Base-by-base conservation (phyloP, 2,113 vertebrate genomes). In the Leucopsar rothschildi region DNA sequence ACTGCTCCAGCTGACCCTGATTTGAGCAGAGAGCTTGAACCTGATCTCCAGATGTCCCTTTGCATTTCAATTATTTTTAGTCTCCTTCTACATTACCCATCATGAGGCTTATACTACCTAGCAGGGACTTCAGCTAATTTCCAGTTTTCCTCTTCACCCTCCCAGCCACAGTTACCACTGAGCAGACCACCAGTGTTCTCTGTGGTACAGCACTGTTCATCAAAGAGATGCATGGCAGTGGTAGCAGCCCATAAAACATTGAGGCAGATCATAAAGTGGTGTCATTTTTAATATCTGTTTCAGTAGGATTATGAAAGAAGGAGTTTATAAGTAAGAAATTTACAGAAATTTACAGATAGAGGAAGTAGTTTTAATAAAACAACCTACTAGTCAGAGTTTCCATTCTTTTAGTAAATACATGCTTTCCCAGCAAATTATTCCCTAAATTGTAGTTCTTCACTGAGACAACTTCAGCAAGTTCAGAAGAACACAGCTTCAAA, bases 371-470 rank as follows among this genome's bases (percentile, higher is more conserved):
- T 75, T 53, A 79, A 11, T 40, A n/a, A 89, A 73, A 25, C 10
- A 79, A 56, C 2, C 12, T 61, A 52, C 28, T 31, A n/a, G 7
- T 7, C 31, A 27, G 23, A 45, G 23, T 65, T 76, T 78, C 23
- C 35, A 77, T 68, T 59, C 50, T 37, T 60, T 77, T 61, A 87
- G 13, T 37, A 78, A 55, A 64, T n/a, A 56, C 13, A 71, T 33
- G 27, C 6, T 79, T 95, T 78, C 56, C 53, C 50, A 63, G n/a
- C 28, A 93, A 71, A 68, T 92, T 80, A 73, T 92, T 95, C 87
- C 57, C 33, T 81, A 52, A n/a, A 66, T 68, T 33, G 35, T 53
- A 79, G n/a, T n/a, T 91, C 69, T 69, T 68, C 49, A 70, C 9
- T 66, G 63, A 77, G 85, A 37, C 39, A 76, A n/a, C 33, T 63